Evolutionary conservation across 2,797 vertebrate genomes (phyloP).

Genomic region (Oryzias dopingdopingensis): DNA sequence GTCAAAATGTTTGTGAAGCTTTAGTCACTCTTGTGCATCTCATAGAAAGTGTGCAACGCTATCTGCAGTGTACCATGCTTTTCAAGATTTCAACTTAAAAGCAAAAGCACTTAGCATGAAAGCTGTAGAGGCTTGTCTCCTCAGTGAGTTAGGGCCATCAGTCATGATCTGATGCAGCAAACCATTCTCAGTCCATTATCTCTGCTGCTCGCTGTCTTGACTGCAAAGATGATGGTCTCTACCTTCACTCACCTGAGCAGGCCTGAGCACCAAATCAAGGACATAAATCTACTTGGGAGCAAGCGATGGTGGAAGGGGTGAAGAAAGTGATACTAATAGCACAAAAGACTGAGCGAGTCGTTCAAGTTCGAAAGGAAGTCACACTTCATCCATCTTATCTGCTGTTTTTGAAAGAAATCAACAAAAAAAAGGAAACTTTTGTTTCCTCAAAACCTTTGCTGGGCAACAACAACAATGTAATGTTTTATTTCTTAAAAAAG

Average conservation of each 20-base stretch:
- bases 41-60: no score
- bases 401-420: slow-evolving; percentile 25
- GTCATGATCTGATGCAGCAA: slow-evolving; percentile 55
- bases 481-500: no score
- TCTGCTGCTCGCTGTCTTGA: slow-evolving; percentile 45
- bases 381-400: slow-evolving; percentile 35
- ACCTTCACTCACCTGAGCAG: slow-evolving; percentile 56
- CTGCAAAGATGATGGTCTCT: slow-evolving; percentile 43
- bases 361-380: slow-evolving; percentile 27
- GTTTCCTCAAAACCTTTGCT: slow-evolving; percentile 6
- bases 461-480: no score
- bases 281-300: slow-evolving; percentile 60
- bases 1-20: no score
- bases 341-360: slow-evolving; percentile 44
- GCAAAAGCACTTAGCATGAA: slow-evolving; percentile 29
- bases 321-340: slow-evolving; percentile 57
- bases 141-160: slow-evolving; percentile 43
- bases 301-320: slow-evolving; percentile 53
- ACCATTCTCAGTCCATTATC: slow-evolving; percentile 59
- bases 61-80: slow-evolving; percentile 22
- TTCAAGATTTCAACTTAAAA: slow-evolving; percentile 21
- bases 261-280: slow-evolving; percentile 53
- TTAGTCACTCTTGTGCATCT: no score
- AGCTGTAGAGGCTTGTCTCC: slow-evolving; percentile 36
- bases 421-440: slow-evolving; percentile 12